A percentile compares a stretch with the other conserved stretches of the same genome.
Conservation (phyloP, 2,113 vertebrate species). For the Ibidorhyncha struthersii region DNA sequence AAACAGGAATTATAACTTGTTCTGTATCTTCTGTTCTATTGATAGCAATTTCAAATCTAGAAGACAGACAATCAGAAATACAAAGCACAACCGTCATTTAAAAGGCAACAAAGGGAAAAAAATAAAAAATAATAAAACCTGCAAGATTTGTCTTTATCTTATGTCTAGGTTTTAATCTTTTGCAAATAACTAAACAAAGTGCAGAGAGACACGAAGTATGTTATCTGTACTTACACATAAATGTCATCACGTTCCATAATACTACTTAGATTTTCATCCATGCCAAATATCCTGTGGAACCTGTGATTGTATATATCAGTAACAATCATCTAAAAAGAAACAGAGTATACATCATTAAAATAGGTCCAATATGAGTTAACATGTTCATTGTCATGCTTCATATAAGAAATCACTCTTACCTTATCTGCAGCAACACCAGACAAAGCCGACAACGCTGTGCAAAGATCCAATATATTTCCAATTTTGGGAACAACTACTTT, state of each 20-base stretch:
- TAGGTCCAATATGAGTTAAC: not conserved
- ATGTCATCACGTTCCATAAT: constrained; percentile 99
- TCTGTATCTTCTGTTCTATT: constrained; percentile 93
- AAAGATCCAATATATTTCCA: constrained; percentile 96
- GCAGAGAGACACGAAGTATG: not conserved
- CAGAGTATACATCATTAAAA: not conserved
- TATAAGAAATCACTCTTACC: constrained; percentile 73
- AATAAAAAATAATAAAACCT: not conserved
- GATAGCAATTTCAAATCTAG: constrained; percentile 86
- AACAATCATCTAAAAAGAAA: constrained; percentile 87
- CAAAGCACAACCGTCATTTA: not conserved
- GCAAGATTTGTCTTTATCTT: not conserved
- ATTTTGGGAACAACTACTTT: constrained; percentile 98
- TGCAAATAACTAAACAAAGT: not conserved
- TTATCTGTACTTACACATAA: constrained; percentile 89
- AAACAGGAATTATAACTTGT: constrained; percentile 94
- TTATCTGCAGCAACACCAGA: constrained; percentile 92
- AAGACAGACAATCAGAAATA: constrained; percentile 7
- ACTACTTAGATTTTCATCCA: constrained; percentile 97
- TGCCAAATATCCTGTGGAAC: constrained; percentile 96
- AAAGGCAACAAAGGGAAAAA: not conserved
- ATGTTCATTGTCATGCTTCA: not conserved
- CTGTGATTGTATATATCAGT: constrained; percentile 99
- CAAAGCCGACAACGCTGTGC: constrained; percentile 86
- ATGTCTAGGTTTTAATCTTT: not conserved